phyloP scores from a whole-genome alignment of 1,140 invertebrate genomes.

The Apis laboriosa region DNA sequence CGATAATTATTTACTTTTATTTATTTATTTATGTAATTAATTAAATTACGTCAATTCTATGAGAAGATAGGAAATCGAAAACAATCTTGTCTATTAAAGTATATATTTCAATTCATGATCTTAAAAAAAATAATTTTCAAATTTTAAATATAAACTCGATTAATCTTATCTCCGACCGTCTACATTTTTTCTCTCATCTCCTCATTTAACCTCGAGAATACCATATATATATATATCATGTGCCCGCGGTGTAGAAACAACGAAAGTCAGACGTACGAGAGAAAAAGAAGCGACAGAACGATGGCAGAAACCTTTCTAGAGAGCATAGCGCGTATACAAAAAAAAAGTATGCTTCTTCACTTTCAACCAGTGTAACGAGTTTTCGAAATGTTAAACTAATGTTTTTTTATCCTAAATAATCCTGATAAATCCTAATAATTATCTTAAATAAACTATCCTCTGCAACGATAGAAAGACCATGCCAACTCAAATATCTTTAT shows the following conservation, averaged over 20 bases:
- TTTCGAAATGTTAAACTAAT: constrained; percentile 20
- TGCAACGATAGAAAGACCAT: too few relatives aligned
- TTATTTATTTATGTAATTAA: background rate
- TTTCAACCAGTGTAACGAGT: constrained; percentile 73
- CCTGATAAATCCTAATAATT: too few relatives aligned
- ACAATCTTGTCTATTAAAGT: too few relatives aligned
- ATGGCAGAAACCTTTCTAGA: background rate
- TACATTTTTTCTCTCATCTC: too few relatives aligned
- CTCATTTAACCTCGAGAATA: background rate
- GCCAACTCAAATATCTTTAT: too few relatives aligned
- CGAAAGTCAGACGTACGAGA: background rate
- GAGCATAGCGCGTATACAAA: constrained; percentile 27
- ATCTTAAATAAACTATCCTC: too few relatives aligned
- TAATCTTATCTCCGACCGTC: background rate
- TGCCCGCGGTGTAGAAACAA: background rate
- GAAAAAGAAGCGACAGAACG: background rate
- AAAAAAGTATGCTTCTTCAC: constrained; percentile 72
- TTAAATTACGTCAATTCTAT: too few relatives aligned
- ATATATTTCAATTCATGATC: too few relatives aligned
- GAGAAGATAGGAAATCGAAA: too few relatives aligned
- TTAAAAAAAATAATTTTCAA: too few relatives aligned
- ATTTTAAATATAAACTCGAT: background rate
- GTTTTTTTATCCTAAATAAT: too few relatives aligned
- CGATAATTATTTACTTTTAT: background rate
- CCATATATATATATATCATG: background rate